Base-by-base conservation (phyloP, 1,140 invertebrate genomes). In the Pollicipes pollicipes region DNA sequence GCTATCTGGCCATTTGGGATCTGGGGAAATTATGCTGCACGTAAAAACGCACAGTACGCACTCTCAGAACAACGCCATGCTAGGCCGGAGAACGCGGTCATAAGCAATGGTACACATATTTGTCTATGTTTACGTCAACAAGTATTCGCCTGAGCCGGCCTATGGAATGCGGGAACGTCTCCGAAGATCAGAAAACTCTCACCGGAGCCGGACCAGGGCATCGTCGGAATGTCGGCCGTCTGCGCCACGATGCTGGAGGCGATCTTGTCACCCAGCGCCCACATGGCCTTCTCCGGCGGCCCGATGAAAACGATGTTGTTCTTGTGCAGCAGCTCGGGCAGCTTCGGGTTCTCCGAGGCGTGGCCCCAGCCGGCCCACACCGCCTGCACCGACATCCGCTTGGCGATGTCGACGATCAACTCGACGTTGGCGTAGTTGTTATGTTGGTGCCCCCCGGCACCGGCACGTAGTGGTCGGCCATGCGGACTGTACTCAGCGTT, bases 351-450 rank as follows among this genome's bases (percentile, higher is more conserved):
- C 82, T 99, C 97, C 3, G 95, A 98, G 0, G 97, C 97, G 83
- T 99, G 97, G 29, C 97, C 97, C 97, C 97, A 99, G 28, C 97
- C 97, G 63, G 97, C 97, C 97, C 97, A 99, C 3, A 99, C 97
- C 72, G 95, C 97, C 88, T 91, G 78, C 24, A 80, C 79, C 28
- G 73, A 68, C 68, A 90, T 91, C 70, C 95, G 84, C 64, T 90
- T 85, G 27, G 96, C 95, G 75, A 98, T 97, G 77, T 98, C 95
- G 2, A 99, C 85, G 75, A 99, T 99, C 8, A 99, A 85, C 79
- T 99, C 96, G 0, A 98, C 96, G 81, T 99, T 99, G n/a, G 97
- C 97, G 78, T 99, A 99, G 81, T 99, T 99, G 78, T 99, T 98
- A 79, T 98, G 80, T 99, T 99, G 0, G 93, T 88, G 4, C 97